Percentiles rank a stretch among this genome's conserved stretches.
Evolutionary conservation across 2,113 vertebrate species (phyloP).

Genomic region (Apteryx owenii): DNA sequence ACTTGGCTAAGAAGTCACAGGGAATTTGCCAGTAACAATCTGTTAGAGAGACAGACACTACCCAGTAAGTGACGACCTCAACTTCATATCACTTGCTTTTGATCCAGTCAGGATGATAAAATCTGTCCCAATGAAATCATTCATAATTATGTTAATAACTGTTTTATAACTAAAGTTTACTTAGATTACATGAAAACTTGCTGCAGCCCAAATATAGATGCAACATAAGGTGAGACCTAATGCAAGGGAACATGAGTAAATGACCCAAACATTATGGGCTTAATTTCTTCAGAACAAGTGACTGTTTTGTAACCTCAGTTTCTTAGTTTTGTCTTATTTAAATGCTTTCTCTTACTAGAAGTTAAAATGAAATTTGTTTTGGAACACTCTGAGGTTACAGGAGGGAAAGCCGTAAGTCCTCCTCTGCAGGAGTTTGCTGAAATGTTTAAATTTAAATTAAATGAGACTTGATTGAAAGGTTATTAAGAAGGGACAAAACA

Average conservation of each 20-base stretch:
- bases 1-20: not conserved
- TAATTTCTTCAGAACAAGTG: slow-evolving; percentile 36
- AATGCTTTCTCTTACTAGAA: slow-evolving; percentile 14
- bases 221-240: slow-evolving; percentile 45
- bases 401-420: slow-evolving; percentile 55
- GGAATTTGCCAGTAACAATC: not conserved
- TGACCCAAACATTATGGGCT: not conserved
- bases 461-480: slow-evolving; percentile 57
- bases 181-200: slow-evolving; percentile 35
- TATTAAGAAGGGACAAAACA: slow-evolving; percentile 54
- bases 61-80: not conserved
- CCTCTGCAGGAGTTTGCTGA: slow-evolving; percentile 57
- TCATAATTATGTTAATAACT: slow-evolving; percentile 48
- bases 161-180: slow-evolving; percentile 53
- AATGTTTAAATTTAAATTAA: slow-evolving; percentile 47
- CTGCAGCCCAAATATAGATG: slow-evolving; percentile 32
- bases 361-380: slow-evolving; percentile 30
- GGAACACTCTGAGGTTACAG: slow-evolving; percentile 19
- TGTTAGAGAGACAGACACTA: not conserved
- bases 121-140: not conserved
- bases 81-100: not conserved
- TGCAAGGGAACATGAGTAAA: not conserved
- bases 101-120: not conserved
- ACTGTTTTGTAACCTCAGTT: slow-evolving; percentile 29
- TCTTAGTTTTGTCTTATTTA: slow-evolving; percentile 41